These are phyloP conservation scores for Romanogobio albipinnatus DNA, from an alignment of 2,113 vertebrate genomes.

Conservation along the genomic window DNA sequence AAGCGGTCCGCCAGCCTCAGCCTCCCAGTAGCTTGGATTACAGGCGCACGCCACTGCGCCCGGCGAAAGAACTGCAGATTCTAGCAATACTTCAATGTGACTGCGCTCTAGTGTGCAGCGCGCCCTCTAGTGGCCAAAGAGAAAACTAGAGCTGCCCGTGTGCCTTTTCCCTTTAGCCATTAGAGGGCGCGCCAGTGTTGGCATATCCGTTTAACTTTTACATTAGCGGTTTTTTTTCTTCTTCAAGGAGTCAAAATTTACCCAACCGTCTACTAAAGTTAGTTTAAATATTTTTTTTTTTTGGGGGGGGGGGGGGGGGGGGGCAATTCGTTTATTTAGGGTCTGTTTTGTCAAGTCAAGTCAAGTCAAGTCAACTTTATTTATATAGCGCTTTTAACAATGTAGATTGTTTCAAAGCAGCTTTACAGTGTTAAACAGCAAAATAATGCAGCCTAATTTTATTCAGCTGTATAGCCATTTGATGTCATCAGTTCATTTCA, in stretches of 20 bases:
- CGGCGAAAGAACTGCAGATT: neutral
- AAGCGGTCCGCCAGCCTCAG: conserved; percentile 44
- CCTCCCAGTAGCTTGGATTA: conserved; percentile 48
- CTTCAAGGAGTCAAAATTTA: too few relatives aligned
- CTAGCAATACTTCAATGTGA: neutral
- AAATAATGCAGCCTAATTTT: too few relatives aligned
- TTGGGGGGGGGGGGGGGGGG: too few relatives aligned
- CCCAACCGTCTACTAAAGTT: neutral
- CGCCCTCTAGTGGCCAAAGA: neutral
- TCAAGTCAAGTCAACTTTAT: too few relatives aligned
- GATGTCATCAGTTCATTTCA: too few relatives aligned
- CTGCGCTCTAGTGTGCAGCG: neutral
- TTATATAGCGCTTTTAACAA: too few relatives aligned
- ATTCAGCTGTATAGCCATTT: too few relatives aligned
- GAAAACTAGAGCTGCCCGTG: too few relatives aligned
- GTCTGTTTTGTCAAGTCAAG: too few relatives aligned
- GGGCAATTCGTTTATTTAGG: neutral
- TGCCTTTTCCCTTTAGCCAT: too few relatives aligned
- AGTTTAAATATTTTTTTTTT: neutral
- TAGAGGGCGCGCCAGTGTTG: neutral
- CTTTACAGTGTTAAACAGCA: too few relatives aligned
- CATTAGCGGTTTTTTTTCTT: neutral
- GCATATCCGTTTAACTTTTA: neutral
- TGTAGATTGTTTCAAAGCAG: too few relatives aligned
- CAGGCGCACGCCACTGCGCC: conserved; percentile 40